These are phyloP conservation scores for Chiropotes sagulatus DNA, from an alignment of 2,797 vertebrate genomes.

Conservation along the genomic window DNA sequence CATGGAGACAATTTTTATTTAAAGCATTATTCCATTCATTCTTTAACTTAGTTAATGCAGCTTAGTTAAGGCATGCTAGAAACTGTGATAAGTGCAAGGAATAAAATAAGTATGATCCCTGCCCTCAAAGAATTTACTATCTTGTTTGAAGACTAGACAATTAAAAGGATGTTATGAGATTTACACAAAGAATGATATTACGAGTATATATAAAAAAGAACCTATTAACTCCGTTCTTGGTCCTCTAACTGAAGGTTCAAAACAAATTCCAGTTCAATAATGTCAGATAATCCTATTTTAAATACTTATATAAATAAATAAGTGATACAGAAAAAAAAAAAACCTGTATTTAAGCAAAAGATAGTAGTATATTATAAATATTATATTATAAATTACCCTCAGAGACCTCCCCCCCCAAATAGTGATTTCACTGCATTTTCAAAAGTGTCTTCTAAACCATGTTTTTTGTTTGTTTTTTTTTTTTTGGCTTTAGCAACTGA, in stretches of 20 bases:
- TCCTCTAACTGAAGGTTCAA: not conserved
- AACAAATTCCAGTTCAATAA: not conserved
- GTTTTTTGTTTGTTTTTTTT: not conserved
- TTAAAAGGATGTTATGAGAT: not conserved
- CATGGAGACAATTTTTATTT: not conserved
- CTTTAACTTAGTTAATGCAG: not conserved
- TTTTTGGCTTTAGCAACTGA: not conserved
- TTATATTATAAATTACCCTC: not conserved
- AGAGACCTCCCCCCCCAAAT: not conserved
- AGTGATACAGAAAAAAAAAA: not conserved
- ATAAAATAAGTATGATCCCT: not conserved
- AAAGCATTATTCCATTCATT: not conserved
- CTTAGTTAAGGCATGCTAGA: not conserved
- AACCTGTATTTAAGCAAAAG: not conserved
- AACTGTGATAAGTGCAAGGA: not conserved
- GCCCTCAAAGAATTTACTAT: not conserved
- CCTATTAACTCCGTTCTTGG: not conserved
- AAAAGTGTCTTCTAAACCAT: not conserved
- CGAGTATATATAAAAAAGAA: not conserved
- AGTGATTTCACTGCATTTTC: not conserved
- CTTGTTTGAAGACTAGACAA: not conserved
- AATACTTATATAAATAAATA: not conserved
- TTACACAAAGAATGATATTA: not conserved
- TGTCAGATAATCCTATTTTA: not conserved
- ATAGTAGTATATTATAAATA: not conserved